Evolutionary conservation across 2,888 invertebrate genomes (phyloP).

Genomic region (Gastracanthus pulcherrimus): DNA sequence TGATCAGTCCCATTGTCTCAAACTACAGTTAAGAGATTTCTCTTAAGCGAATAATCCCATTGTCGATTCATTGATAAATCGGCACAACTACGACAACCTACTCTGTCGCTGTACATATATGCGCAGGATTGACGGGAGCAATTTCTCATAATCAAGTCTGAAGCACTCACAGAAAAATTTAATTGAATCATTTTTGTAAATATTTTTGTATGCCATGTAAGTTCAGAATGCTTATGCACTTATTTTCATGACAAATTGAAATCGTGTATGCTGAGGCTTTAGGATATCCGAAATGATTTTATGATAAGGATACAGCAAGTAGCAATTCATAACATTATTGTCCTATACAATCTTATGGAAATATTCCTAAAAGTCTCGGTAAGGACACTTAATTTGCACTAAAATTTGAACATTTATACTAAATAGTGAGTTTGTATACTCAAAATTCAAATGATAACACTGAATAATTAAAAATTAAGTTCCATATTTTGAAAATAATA

Average conservation of each 20-base stretch:
- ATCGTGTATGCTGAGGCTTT: neutral
- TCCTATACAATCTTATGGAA: too few relatives aligned
- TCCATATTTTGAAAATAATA: too few relatives aligned
- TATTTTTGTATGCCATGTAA: neutral
- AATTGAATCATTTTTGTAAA: neutral
- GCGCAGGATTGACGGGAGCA: neutral
- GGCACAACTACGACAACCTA: neutral
- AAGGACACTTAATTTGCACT: too few relatives aligned
- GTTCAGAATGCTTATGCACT: too few relatives aligned
- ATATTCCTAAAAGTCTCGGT: too few relatives aligned
- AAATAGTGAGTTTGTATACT: too few relatives aligned
- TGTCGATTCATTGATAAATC: constrained; percentile 26
- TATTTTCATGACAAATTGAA: neutral
- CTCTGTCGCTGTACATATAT: neutral
- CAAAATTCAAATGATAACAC: too few relatives aligned
- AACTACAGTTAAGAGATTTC: neutral
- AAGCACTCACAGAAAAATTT: neutral
- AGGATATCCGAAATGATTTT: neutral
- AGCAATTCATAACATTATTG: too few relatives aligned
- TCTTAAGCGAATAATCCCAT: constrained; percentile 5
- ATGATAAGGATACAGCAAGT: too few relatives aligned
- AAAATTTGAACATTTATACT: too few relatives aligned
- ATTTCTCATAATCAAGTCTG: constrained; percentile 9
- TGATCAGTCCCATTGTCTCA: neutral
- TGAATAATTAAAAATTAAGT: too few relatives aligned